phyloP scores from a whole-genome alignment of 2,888 invertebrate genomes.

The Conistra vaccinii region DNA sequence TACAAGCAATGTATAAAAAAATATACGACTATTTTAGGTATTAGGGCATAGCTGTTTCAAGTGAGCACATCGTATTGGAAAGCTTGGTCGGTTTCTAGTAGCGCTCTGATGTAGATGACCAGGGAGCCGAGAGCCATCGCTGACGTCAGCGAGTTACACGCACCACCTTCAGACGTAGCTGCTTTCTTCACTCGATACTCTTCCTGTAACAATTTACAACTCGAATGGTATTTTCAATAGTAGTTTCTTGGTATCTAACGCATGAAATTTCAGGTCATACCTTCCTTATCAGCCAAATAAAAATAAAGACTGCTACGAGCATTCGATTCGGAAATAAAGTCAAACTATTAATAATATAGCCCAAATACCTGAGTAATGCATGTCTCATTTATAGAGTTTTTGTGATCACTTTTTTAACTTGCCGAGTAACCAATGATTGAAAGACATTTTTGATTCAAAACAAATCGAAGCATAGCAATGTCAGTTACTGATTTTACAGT shows the following conservation, averaged over 20 bases:
- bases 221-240: background rate
- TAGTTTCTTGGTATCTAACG: background rate
- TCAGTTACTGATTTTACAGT: slow-evolving; percentile 13
- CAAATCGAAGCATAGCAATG: slow-evolving; percentile 12
- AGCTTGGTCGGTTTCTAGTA: slow-evolving; percentile 86
- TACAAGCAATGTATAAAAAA: slow-evolving; percentile 8
- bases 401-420: slow-evolving; percentile 13
- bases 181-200: slow-evolving; percentile 85
- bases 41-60: slow-evolving; percentile 62
- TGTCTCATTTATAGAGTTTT: slow-evolving; percentile 20
- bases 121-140: slow-evolving; percentile 86
- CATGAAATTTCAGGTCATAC: background rate
- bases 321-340: background rate
- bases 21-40: background rate
- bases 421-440: slow-evolving; percentile 20
- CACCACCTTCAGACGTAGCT: slow-evolving; percentile 82
- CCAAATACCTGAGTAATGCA: background rate
- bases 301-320: background rate
- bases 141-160: slow-evolving; percentile 86
- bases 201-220: slow-evolving; percentile 73
- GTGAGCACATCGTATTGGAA: slow-evolving; percentile 86
- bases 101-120: slow-evolving; percentile 82
- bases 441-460: slow-evolving; percentile 13
- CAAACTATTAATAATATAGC: slow-evolving; percentile 1
- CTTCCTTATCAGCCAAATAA: background rate